A percentile compares a stretch with the other conserved stretches of the same genome.
Evolutionary conservation across 2,888 invertebrate species (phyloP).

Genomic region (Himalopsyche kuldschensis): DNA sequence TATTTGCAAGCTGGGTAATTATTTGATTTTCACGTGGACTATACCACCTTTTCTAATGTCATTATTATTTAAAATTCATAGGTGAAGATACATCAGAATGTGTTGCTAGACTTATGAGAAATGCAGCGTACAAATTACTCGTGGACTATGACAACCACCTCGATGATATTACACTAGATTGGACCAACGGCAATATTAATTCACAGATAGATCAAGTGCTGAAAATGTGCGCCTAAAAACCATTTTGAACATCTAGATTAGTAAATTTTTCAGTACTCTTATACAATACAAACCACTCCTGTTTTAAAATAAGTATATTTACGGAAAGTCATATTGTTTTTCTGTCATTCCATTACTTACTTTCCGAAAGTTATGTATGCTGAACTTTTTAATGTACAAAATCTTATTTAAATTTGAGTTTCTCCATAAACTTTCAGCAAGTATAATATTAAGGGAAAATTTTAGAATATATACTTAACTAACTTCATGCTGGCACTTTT

Average conservation of each 20-base stretch:
- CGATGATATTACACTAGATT: conserved; percentile 86
- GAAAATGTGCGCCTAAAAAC: conserved; percentile 30
- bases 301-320: not conserved
- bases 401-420: no score
- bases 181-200: conserved; percentile 78
- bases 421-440: no score
- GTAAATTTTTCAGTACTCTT: not conserved
- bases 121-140: conserved; percentile 74
- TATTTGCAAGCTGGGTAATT: no score
- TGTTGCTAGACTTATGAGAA: conserved; percentile 72
- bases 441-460: no score
- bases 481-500: no score
- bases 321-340: no score
- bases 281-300: not conserved
- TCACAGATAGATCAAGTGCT: conserved; percentile 56
- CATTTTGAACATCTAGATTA: not conserved
- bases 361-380: no score
- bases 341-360: no score
- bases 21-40: not conserved
- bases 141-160: conserved; percentile 97
- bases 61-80: conserved; percentile 43
- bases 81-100: conserved; percentile 62
- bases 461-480: no score
- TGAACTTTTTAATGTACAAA: no score
- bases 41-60: not conserved